Conservation (phyloP, 2,888 invertebrate species). For the Habrosyne pyritoides region DNA sequence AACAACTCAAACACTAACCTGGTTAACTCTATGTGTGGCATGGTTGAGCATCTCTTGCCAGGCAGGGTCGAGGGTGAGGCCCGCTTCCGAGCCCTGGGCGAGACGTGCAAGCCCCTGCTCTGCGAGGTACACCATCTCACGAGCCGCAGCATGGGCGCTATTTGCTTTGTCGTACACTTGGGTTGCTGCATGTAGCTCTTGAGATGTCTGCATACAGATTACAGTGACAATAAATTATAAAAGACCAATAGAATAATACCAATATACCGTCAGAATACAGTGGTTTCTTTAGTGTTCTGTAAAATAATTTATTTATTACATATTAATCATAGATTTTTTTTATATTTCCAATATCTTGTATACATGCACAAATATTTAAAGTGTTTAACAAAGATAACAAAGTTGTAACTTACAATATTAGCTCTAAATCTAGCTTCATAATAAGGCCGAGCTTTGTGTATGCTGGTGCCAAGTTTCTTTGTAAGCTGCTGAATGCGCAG, state of each 20-base stretch:
- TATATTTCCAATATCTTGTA: no score
- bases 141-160: conserved; percentile 94
- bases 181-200: conserved; percentile 92
- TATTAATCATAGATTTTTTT: no score
- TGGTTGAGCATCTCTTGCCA: conserved; percentile 99
- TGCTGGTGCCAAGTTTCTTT: conserved; percentile 91
- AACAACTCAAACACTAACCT: no score
- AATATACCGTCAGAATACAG: no score
- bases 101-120: conserved; percentile 85
- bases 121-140: conserved; percentile 90
- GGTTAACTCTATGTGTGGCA: conserved; percentile 93
- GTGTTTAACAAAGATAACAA: neutral
- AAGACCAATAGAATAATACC: no score
- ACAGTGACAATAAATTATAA: neutral
- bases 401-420: conserved; percentile 87
- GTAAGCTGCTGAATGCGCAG: conserved; percentile 91
- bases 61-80: conserved; percentile 92
- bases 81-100: conserved; percentile 80
- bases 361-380: no score
- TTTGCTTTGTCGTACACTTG: conserved; percentile 93
- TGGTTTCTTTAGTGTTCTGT: no score
- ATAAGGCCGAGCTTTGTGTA: conserved; percentile 94
- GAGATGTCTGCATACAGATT: conserved; percentile 82
- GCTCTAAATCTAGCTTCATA: conserved; percentile 94
- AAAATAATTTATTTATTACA: no score